These are phyloP conservation scores for Melopsittacus undulatus DNA, from an alignment of 2,797 vertebrate genomes.

Conservation along the genomic window DNA sequence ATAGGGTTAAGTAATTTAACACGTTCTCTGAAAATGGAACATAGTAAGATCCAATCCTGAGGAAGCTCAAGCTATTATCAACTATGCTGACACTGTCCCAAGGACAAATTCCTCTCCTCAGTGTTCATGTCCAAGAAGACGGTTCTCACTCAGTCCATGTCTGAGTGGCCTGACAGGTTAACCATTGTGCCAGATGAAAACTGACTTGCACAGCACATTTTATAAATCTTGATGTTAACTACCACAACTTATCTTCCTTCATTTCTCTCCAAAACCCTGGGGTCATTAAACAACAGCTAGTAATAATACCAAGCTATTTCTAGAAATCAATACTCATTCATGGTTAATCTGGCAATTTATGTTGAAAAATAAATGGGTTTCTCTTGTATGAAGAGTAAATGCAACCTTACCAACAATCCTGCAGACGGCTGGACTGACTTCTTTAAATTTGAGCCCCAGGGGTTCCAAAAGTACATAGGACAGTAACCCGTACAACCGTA, in stretches of 20 bases:
- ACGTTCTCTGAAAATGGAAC: neutral
- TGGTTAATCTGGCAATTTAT: neutral
- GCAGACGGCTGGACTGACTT: neutral
- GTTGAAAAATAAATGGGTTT: neutral
- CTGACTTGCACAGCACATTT: neutral
- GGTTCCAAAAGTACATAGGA: neutral
- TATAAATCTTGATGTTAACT: neutral
- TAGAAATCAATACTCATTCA: neutral
- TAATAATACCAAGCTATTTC: neutral
- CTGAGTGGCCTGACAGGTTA: neutral
- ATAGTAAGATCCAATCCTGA: neutral
- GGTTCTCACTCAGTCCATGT: neutral
- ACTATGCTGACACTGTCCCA: neutral
- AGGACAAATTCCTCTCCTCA: neutral
- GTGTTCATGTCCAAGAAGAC: neutral
- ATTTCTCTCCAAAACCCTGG: neutral
- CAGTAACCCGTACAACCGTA: neutral
- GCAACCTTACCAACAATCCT: neutral
- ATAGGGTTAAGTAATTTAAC: neutral
- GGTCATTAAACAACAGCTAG: neutral
- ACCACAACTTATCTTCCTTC: neutral
- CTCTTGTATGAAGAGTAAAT: neutral
- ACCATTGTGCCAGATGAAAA: neutral
- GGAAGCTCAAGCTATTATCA: neutral
- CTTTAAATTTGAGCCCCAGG: neutral